Conservation (phyloP, 2,797 vertebrate genomes). For the Oryzias dopingdopingensis region DNA sequence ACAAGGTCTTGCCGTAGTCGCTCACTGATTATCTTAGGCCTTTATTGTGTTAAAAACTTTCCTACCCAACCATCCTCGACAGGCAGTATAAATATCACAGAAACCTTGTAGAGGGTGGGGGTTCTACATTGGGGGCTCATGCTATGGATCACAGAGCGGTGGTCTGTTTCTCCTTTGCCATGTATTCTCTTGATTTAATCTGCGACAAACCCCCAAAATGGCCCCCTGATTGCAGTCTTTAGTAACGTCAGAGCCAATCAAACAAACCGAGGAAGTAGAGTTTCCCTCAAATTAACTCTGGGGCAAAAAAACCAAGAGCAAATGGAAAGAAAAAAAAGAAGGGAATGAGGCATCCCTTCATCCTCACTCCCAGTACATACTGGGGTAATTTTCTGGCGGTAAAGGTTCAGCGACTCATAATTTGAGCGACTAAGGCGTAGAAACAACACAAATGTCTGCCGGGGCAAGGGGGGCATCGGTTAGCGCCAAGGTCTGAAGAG, state of each 20-base stretch:
- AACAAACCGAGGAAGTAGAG: conserved; percentile 74
- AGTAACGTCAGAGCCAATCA: conserved; percentile 83
- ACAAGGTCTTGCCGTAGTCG: conserved; percentile 65
- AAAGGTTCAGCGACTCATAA: conserved; percentile 82
- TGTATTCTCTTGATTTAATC: conserved; percentile 81
- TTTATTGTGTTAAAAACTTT: conserved; percentile 73
- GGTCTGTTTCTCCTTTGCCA: conserved; percentile 75
- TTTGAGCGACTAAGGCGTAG: conserved; percentile 80
- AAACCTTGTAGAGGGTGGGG: conserved; percentile 34
- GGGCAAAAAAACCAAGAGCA: conserved; percentile 59
- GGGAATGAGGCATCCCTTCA: conserved; percentile 57
- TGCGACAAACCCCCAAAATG: conserved; percentile 77
- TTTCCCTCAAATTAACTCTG: conserved; percentile 80
- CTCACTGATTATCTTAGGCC: conserved; percentile 71
- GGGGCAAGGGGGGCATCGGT: conserved; percentile 62
- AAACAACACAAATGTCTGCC: conserved; percentile 72
- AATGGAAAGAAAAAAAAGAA: conserved; percentile 61
- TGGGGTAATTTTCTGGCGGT: conserved; percentile 80
- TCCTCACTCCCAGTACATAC: conserved; percentile 70
- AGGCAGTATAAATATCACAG: conserved; percentile 63
- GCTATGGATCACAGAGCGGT: conserved; percentile 49
- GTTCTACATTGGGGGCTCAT: conserved; percentile 46
- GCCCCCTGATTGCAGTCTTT: conserved; percentile 84
- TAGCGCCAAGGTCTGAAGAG: conserved; percentile 71
- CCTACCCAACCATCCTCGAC: conserved; percentile 56